Evolutionary conservation across 1,140 invertebrate genomes (phyloP).

Genomic region (Trissolcus basalis): DNA sequence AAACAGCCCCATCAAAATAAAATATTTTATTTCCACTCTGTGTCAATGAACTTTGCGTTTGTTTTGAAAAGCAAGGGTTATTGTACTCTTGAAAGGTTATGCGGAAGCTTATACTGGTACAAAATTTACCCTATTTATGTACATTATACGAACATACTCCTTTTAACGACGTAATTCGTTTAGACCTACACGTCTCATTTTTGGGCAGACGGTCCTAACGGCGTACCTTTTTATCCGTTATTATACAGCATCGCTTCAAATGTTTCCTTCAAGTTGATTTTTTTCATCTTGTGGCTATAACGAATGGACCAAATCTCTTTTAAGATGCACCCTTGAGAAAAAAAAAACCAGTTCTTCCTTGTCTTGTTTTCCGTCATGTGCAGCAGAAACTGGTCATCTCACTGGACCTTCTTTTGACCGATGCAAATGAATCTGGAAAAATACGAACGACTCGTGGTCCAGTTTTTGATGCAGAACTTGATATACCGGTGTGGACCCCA

Average conservation of each 20-base stretch:
- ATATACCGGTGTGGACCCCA: constrained; percentile 74
- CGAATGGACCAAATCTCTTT: constrained; percentile 14
- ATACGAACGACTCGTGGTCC: constrained; percentile 54
- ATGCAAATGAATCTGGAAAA: constrained; percentile 54
- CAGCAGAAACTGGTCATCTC: constrained; percentile 44
- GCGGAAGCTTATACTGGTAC: no score
- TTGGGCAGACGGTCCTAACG: no score
- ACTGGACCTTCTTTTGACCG: constrained; percentile 42
- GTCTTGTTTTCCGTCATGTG: constrained; percentile 26
- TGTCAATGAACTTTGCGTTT: no score
- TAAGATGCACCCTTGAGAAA: constrained; percentile 27
- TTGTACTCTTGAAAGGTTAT: no score
- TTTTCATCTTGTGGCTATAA: no score
- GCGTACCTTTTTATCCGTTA: constrained; percentile 8
- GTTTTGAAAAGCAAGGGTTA: no score
- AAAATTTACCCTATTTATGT: no score
- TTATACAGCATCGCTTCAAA: neutral
- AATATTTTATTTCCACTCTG: no score
- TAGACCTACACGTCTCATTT: no score
- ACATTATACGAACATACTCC: no score
- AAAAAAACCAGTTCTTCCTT: constrained; percentile 50
- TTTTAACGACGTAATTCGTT: no score
- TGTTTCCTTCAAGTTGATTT: neutral
- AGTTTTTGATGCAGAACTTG: constrained; percentile 55
- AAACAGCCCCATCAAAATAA: no score